Evolutionary conservation across 2,797 vertebrate species (phyloP).

Genomic region (Anabacerthia variegaticeps): DNA sequence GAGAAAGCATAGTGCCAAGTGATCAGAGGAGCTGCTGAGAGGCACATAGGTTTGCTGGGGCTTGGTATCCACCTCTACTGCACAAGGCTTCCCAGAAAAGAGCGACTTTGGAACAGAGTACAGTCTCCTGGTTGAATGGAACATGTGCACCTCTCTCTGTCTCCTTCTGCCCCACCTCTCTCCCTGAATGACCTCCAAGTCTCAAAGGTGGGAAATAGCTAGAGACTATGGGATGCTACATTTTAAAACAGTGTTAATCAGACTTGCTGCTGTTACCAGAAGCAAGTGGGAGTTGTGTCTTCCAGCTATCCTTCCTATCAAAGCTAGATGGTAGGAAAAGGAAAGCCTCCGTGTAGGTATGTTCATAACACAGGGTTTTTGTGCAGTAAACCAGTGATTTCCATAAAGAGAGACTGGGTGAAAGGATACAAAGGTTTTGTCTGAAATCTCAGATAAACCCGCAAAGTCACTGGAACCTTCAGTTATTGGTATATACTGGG

Average conservation of each 20-base stretch:
- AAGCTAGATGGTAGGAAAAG: not conserved
- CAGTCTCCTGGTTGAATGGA: fast-evolving
- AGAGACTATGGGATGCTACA: not conserved
- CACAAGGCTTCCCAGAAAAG: not conserved
- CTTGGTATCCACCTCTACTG: not conserved
- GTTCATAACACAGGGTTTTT: not conserved
- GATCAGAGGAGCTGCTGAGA: not conserved
- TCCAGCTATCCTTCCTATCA: not conserved
- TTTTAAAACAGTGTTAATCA: not conserved
- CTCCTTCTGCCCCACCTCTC: not conserved
- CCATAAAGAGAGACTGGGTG: not conserved
- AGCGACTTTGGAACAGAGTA: not conserved
- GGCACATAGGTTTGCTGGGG: not conserved
- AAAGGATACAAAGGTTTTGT: not conserved
- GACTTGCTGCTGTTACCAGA: not conserved
- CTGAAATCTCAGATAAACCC: not conserved
- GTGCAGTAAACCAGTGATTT: not conserved
- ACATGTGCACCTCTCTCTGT: no score
- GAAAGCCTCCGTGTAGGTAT: not conserved
- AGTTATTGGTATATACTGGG: not conserved
- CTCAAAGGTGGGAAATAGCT: not conserved
- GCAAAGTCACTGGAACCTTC: not conserved
- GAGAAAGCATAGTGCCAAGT: not conserved
- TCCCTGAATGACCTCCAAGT: not conserved
- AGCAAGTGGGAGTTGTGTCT: not conserved